These are phyloP conservation scores for Cladopsammia gracilis DNA, from an alignment of 64 coral and sea anemone genomes.

Conservation along the genomic window DNA sequence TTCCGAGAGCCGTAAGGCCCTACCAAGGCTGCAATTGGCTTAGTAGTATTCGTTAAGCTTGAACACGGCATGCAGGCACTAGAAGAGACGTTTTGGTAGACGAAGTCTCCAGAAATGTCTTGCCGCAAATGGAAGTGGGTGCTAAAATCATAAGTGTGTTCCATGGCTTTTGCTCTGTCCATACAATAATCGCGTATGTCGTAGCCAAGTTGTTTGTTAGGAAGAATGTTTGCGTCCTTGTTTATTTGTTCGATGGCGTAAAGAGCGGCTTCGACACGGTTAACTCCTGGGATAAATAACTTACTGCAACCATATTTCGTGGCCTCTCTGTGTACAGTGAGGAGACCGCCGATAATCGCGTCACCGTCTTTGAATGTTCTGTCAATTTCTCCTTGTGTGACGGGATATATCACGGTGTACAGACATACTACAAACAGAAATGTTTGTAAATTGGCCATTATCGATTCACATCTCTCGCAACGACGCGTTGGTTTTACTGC, in stretches of 20 bases:
- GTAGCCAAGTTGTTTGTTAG: constrained; percentile 42
- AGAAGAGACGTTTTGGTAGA: not conserved
- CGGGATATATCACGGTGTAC: not conserved
- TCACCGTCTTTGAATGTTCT: constrained; percentile 61
- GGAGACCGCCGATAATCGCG: constrained; percentile 47
- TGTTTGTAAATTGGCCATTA: not conserved
- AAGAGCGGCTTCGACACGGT: constrained; percentile 48
- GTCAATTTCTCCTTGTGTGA: not conserved
- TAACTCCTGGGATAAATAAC: constrained; percentile 40
- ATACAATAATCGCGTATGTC: constrained; percentile 68
- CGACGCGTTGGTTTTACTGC: not conserved
- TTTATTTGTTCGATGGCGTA: constrained; percentile 68
- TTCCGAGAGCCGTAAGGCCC: constrained; percentile 68
- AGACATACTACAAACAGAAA: not conserved
- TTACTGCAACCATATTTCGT: constrained; percentile 4
- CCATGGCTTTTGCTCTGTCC: constrained; percentile 61
- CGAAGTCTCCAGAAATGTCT: not conserved
- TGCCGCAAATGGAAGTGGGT: constrained; percentile 6
- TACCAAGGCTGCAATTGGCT: constrained; percentile 43
- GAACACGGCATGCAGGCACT: not conserved
- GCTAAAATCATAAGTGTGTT: constrained; percentile 62
- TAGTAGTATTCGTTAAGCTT: not conserved
- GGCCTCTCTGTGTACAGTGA: constrained; percentile 27
- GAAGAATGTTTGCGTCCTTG: constrained; percentile 48
- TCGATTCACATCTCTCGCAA: not conserved